Base-by-base conservation (phyloP, 2,888 invertebrate genomes). In the Andrena minutula region DNA sequence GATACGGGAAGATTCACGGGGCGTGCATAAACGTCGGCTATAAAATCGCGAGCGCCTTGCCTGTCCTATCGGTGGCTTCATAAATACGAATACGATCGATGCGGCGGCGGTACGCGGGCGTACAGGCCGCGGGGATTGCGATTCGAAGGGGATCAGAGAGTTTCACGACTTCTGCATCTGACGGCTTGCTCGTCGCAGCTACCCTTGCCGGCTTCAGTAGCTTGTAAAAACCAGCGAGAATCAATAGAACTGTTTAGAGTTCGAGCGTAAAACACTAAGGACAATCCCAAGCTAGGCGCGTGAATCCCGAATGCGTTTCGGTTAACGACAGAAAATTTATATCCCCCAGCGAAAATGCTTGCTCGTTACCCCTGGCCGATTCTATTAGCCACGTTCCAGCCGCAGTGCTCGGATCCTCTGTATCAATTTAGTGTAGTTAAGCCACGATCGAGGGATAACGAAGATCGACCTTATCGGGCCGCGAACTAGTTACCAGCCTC, bases 1-100 rank as follows among this genome's bases (percentile, higher is more conserved):
- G 53, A 53, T 49, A 63, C 61, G 35, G 2, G 2, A 32, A 20
- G 41, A 61, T 73, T 58, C 61, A 51, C 41, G 60, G 26, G 35
- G 61, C 51, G 30, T 47, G 53, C 68, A 73, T 60, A 65, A 68
- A 63, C 60, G 47, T 47, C 4, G 32, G 20, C 10, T 26, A 26
- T 69, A 69, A 75, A 64, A 75, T 65, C 23, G 35, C 51, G 32
- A 12, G 23, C 6, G 47, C 20, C 8, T 58, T 12, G 6, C n/a
- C 1, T 26, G 51, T 20, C 30, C 63, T 32, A 58, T 58, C 63
- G 61, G 49, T 28, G 41, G 6, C 7, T 71, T 61, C 70, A 75
- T 66, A 71, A 71, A 73, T 73, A 64, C 63, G 41, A 68, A 35
- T 53, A 23, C 41, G 64, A 77, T 75, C 68, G 63, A 70, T 69